Evolutionary conservation across 2,797 vertebrate species (phyloP).

Genomic region (Glyptemys insculpta): DNA sequence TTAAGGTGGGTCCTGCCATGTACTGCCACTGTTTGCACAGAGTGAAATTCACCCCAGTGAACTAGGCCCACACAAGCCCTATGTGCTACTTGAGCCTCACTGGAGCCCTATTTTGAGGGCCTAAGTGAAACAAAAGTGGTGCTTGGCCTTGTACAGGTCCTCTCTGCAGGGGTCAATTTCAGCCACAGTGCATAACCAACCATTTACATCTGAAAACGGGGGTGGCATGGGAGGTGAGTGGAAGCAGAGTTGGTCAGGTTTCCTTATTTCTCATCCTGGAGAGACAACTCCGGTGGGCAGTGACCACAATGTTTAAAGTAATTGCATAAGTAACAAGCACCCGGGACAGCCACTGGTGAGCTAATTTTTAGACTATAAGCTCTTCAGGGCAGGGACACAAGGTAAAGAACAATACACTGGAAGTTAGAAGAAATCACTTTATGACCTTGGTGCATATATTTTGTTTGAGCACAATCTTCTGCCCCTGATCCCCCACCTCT

Average conservation of each 20-base stretch:
- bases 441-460: neutral
- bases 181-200: neutral
- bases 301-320: neutral
- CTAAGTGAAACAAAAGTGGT: neutral
- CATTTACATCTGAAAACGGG: neutral
- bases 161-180: neutral
- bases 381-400: neutral
- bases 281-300: neutral
- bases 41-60: neutral
- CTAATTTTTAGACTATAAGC: neutral
- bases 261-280: neutral
- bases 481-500: neutral
- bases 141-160: rapidly evolving
- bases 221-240: neutral
- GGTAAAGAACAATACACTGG: neutral
- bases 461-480: neutral
- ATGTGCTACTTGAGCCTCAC: neutral
- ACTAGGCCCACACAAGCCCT: neutral
- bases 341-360: neutral
- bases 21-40: neutral
- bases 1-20: neutral
- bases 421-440: neutral
- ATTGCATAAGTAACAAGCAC: neutral
- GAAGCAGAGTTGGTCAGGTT: neutral
- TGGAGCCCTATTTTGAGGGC: neutral